A percentile compares a stretch with the other conserved stretches of the same genome.
Conservation (phyloP, 1,140 invertebrate species). For the Drosophila micromelanica region DNA sequence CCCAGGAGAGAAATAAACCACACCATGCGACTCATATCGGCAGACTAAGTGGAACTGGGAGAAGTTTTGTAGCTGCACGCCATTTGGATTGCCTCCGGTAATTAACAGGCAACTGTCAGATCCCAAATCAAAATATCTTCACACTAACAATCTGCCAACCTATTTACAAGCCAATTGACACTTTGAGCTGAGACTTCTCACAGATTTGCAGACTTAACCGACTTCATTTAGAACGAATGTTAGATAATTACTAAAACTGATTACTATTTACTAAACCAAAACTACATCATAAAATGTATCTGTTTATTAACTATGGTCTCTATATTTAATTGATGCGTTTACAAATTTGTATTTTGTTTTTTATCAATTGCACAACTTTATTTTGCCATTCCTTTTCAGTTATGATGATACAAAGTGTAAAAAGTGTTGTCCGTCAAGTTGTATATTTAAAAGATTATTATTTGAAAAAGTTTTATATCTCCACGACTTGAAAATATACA, state of each 20-base stretch:
- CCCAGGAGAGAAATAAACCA: slow-evolving; percentile 15
- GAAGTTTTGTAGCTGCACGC: background rate
- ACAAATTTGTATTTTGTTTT: background rate
- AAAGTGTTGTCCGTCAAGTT: background rate
- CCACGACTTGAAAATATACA: background rate
- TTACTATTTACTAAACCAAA: too few species aligned
- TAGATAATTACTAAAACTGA: too few species aligned
- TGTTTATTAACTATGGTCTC: too few species aligned
- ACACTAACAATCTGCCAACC: background rate
- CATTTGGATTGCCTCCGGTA: background rate
- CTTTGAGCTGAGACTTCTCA: background rate
- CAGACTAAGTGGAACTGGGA: slow-evolving; percentile 1
- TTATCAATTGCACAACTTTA: slow-evolving; percentile 3
- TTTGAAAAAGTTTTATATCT: background rate
- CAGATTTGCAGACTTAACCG: background rate
- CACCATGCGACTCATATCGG: slow-evolving; percentile 19
- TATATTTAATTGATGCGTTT: background rate
- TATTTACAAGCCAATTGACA: slow-evolving; percentile 19
- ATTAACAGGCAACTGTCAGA: slow-evolving; percentile 32
- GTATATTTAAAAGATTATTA: background rate
- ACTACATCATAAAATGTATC: too few species aligned
- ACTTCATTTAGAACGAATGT: too few species aligned
- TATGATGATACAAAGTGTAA: background rate
- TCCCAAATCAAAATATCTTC: background rate
- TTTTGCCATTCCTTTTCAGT: background rate